Percentiles rank a stretch among this genome's conserved stretches.
Evolutionary conservation across 2,113 vertebrate genomes (phyloP).

Genomic region (Engraulis encrasicolus): DNA sequence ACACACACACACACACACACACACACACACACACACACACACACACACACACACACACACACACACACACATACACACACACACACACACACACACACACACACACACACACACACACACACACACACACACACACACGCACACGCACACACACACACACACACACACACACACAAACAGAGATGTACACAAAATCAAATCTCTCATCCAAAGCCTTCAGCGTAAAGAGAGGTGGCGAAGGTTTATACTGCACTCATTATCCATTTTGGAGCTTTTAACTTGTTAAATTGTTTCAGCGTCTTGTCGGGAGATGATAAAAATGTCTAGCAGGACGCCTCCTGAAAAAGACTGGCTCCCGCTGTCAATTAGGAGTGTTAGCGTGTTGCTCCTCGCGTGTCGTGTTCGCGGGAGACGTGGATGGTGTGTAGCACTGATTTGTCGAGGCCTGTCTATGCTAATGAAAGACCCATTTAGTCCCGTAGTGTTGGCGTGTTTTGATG

Average conservation of each 20-base stretch:
- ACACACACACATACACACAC: not conserved
- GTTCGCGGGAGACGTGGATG: slow-evolving; percentile 10
- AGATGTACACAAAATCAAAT: not conserved
- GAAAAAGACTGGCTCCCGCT: slow-evolving; percentile 10
- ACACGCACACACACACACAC: not conserved
- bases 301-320: slow-evolving; percentile 2
- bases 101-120: not conserved
- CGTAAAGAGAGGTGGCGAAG: not conserved
- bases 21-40: not conserved
- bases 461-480: slow-evolving; percentile 36
- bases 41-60: too few species aligned
- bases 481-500: slow-evolving; percentile 28
- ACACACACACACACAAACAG: not conserved
- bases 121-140: too few species aligned
- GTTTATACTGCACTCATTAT: slow-evolving; percentile 37
- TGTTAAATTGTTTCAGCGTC: slow-evolving; percentile 32
- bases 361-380: slow-evolving; percentile 37
- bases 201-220: not conserved
- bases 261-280: slow-evolving; percentile 38
- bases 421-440: slow-evolving; percentile 24
- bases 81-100: too few species aligned
- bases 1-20: not conserved
- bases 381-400: not conserved
- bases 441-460: slow-evolving; percentile 35
- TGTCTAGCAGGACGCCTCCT: not conserved